Evolutionary conservation across 2,797 vertebrate genomes (phyloP).

Genomic region (Spinus olivaceus): DNA sequence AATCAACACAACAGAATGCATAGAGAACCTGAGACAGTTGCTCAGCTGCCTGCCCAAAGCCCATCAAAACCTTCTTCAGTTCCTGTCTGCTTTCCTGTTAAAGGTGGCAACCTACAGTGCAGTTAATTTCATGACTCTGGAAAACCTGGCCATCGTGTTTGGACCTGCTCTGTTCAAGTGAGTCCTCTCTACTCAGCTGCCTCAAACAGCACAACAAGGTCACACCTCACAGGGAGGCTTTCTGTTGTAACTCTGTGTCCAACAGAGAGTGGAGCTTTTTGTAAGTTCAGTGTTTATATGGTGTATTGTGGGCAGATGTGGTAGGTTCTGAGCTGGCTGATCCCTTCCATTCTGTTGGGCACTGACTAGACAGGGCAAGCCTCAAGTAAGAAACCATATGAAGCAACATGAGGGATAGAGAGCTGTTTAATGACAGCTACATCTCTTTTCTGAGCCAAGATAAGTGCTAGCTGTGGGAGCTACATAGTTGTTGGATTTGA

Average conservation of each 20-base stretch:
- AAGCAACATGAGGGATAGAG: neutral
- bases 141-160: conserved; percentile 81
- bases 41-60: conserved; percentile 72
- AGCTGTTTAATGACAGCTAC: neutral
- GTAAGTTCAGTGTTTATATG: neutral
- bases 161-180: conserved; percentile 83
- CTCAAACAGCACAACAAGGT: neutral
- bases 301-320: neutral
- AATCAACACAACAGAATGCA: conserved; percentile 43
- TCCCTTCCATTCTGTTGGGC: neutral
- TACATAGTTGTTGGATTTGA: neutral
- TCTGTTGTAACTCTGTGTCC: neutral
- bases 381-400: neutral
- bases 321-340: neutral
- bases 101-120: conserved; percentile 76
- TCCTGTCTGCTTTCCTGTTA: conserved; percentile 79
- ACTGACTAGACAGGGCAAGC: neutral
- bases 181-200: conserved; percentile 20
- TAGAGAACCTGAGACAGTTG: conserved; percentile 61
- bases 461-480: neutral
- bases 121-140: conserved; percentile 81
- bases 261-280: neutral
- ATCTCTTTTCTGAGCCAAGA: neutral
- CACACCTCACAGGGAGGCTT: neutral
- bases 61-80: conserved; percentile 73